Evolutionary conservation across 1,140 invertebrate species (phyloP).

Genomic region (Drosophila pseudoobscura): DNA sequence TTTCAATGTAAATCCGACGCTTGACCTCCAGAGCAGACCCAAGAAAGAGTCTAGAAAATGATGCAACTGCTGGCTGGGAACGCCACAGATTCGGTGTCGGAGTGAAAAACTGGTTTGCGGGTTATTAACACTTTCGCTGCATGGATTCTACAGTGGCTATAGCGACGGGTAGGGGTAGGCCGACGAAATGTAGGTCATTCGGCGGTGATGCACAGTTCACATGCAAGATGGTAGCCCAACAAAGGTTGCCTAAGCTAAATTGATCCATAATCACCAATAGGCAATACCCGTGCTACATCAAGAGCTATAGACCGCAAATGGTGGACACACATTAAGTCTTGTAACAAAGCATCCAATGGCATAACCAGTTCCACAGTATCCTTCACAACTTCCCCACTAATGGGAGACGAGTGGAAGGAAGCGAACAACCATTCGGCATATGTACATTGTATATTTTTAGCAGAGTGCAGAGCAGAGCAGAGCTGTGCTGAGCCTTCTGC

Average conservation of each 20-base stretch:
- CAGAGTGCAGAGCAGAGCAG: slow-evolving; percentile 13
- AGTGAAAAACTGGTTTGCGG: slow-evolving; percentile 62
- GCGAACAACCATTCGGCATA: slow-evolving; percentile 38
- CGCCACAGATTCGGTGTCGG: no score
- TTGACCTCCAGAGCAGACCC: slow-evolving; percentile 62
- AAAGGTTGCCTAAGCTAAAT: no score
- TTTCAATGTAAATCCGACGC: slow-evolving; percentile 75
- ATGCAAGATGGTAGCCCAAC: no score
- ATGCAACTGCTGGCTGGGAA: slow-evolving; percentile 59
- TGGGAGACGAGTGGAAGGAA: slow-evolving; percentile 13
- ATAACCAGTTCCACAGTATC: slow-evolving; percentile 67
- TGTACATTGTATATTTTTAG: slow-evolving; percentile 51
- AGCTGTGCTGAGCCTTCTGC: slow-evolving; percentile 18
- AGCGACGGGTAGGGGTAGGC: not conserved
- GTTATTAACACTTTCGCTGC: slow-evolving; percentile 79
- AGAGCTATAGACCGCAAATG: slow-evolving; percentile 13
- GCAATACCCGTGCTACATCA: not conserved
- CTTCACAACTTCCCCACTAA: slow-evolving; percentile 53
- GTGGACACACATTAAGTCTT: not conserved
- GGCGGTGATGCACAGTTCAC: slow-evolving; percentile 1
- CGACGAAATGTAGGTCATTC: slow-evolving; percentile 64
- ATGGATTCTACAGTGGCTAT: slow-evolving; percentile 50
- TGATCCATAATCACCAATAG: not conserved
- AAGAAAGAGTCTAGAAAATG: slow-evolving; percentile 76
- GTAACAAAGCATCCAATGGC: not conserved